Evolutionary conservation across 1,140 invertebrate genomes (phyloP), one percentile per base, ranked within the genome.

Genomic region (Tetramorium parvispinum): DNA sequence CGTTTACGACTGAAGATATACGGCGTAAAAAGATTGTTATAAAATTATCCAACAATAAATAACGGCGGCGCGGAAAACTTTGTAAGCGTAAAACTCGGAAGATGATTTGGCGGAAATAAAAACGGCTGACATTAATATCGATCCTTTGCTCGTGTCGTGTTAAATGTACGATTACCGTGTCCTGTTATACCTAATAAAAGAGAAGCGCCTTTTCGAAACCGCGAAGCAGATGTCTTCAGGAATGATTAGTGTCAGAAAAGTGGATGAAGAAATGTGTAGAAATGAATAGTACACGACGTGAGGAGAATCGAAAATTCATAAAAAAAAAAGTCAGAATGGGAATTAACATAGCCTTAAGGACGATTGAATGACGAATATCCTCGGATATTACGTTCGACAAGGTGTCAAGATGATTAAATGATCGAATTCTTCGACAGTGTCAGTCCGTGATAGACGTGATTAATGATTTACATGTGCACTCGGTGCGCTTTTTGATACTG

Each of bases 401-500:
- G 81, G 88, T 87, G 86, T 82, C 70, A 73, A 75, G 43, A 89
- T 89, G 88, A 89, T 89, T 87, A 85, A 89, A 66, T 63, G 81
- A 86, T 85, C 78, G 88, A 89, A 85, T 85, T 85, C 61, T 57
- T 76, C 75, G 61, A 65, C 82, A 77, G 24, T 37, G 32, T 63
- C 59, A 21, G 21, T 10, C 49, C 51, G 32, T 32, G 66, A 75
- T 85, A 65, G 75, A 66, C 32, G 21, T 85, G 82, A 85, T 85
- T 85, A 85, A 85, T 85, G 75, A 40, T 68, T 63, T 68, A 37
- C 13, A 55, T 21, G 27, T 85, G 46, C 59, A 77, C 82, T 85
- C 75, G 8, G 21, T 57, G 13, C 75, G 32, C 57, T 85, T 53
- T 78, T 78, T 24, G 73, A 85, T 66, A 65, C 24, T 77, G 16